These are phyloP conservation scores for Cichlasoma orientale DNA, from an alignment of 2,797 vertebrate species.

Conservation along the genomic window DNA sequence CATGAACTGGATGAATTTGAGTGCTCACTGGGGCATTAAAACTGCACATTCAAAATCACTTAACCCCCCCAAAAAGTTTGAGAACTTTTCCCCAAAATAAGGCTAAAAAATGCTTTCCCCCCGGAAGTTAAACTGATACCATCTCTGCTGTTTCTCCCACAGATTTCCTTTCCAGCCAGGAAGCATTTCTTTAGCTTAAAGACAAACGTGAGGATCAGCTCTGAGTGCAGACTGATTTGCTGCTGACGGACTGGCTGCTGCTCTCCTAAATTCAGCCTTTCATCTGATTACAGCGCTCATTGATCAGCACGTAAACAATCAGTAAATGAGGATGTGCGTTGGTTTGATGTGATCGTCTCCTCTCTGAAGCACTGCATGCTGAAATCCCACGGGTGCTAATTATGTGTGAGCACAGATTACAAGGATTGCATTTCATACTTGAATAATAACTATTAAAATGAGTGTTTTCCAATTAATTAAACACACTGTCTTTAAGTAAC, in stretches of 20 bases:
- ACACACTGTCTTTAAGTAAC: constrained; percentile 89
- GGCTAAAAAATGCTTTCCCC: too few species aligned
- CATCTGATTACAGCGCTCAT: neutral
- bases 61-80: too few species aligned
- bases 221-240: neutral
- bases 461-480: constrained; percentile 97
- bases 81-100: too few species aligned
- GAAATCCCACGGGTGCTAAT: constrained; percentile 91
- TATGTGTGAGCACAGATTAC: constrained; percentile 90
- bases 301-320: neutral
- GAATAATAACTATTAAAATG: constrained; percentile 81
- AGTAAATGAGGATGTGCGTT: neutral
- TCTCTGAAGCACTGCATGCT: constrained; percentile 85
- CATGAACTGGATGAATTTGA: too few species aligned
- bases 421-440: constrained; percentile 85
- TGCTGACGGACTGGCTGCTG: neutral
- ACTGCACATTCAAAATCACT: too few species aligned
- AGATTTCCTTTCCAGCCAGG: neutral
- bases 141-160: too few species aligned
- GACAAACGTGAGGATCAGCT: neutral
- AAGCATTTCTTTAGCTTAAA: rapidly evolving
- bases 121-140: too few species aligned
- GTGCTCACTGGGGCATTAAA: too few species aligned
- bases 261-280: neutral
- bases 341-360: constrained; percentile 50